Conservation (phyloP, 2,888 invertebrate genomes). For the Plagodis dolabraria region DNA sequence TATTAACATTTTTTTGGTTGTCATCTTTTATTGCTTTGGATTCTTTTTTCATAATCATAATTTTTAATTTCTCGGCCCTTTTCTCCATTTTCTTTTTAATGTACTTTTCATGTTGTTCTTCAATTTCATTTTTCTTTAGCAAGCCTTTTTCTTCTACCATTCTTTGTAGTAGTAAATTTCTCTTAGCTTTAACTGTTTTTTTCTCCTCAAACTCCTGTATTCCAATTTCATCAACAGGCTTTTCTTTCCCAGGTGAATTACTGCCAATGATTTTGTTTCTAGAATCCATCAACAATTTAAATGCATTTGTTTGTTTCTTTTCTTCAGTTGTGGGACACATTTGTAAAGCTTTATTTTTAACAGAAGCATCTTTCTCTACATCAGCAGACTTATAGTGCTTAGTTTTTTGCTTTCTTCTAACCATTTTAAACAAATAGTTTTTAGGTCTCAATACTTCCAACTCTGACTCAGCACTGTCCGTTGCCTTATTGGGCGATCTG, state of each 20-base stretch:
- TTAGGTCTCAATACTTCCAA: conserved; percentile 50
- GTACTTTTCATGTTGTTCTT: conserved; percentile 82
- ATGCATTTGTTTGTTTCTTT: conserved; percentile 82
- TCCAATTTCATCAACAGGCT: conserved; percentile 49
- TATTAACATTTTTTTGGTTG: conserved; percentile 21
- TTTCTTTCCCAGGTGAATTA: conserved; percentile 86
- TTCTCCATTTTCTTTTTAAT: conserved; percentile 86
- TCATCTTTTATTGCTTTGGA: conserved; percentile 41
- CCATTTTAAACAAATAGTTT: conserved; percentile 74
- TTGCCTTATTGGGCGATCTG: conserved; percentile 57
- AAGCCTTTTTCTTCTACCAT: conserved; percentile 88
- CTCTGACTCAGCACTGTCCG: conserved; percentile 34
- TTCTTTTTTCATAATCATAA: conserved; percentile 64
- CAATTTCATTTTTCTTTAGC: conserved; percentile 83
- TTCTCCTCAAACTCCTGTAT: conserved; percentile 53
- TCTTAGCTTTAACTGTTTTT: conserved; percentile 68
- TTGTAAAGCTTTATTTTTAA: conserved; percentile 19
- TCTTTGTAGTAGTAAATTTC: conserved; percentile 82
- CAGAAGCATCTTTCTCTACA: conserved; percentile 13
- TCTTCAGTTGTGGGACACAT: conserved; percentile 42
- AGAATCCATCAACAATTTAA: conserved; percentile 88
- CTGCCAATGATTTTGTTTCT: conserved; percentile 86
- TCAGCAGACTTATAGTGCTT: conserved; percentile 31
- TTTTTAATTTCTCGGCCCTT: conserved; percentile 84
- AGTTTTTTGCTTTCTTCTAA: conserved; percentile 51